These are phyloP conservation scores for Thomomys bottae DNA, from an alignment of 2,113 vertebrate genomes.

Conservation along the genomic window DNA sequence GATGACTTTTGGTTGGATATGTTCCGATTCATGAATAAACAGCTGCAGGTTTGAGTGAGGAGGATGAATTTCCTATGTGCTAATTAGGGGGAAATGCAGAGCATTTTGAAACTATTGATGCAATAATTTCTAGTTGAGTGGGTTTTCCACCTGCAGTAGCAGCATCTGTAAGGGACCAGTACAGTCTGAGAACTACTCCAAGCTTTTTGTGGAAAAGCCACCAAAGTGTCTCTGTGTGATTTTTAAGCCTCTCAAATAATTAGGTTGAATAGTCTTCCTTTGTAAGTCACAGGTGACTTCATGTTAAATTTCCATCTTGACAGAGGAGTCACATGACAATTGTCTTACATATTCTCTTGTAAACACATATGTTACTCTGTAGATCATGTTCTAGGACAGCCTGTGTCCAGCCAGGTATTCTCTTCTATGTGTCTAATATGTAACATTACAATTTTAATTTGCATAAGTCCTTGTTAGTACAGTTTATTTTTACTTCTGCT, in stretches of 20 bases:
- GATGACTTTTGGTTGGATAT: background rate
- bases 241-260: background rate
- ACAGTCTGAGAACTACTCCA: background rate
- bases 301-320: background rate
- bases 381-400: background rate
- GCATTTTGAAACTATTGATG: constrained; percentile 1
- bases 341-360: background rate
- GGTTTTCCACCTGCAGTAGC: background rate
- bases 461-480: background rate
- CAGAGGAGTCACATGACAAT: background rate
- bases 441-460: background rate
- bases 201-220: background rate
- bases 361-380: background rate
- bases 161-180: background rate
- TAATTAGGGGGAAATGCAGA: background rate
- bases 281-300: background rate
- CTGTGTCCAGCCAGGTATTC: background rate
- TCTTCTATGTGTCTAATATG: background rate
- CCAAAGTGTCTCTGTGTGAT: background rate
- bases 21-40: background rate
- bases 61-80: constrained; percentile 9
- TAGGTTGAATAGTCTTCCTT: background rate
- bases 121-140: background rate
- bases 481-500: background rate
- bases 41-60: background rate